Evolutionary conservation across 2,888 invertebrate genomes (phyloP), one percentile per base, ranked within the genome.

Genomic region (Tigriopus californicus): DNA sequence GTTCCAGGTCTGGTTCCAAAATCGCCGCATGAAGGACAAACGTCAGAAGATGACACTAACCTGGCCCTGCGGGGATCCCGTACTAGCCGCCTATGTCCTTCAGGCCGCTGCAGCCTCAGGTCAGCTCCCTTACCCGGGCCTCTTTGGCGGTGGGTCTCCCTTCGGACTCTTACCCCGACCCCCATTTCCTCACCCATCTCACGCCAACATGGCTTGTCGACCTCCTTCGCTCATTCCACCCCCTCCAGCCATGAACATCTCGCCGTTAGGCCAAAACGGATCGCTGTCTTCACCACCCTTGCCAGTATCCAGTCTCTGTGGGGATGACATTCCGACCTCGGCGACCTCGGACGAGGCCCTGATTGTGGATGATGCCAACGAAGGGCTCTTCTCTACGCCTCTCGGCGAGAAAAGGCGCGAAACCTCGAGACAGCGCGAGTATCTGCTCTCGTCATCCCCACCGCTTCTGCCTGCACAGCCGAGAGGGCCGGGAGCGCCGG

Each of bases 11-110:
- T 97, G 97, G 97, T 98, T 98, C 71, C 92, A 92, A 77, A 92
- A 92, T 71, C 78, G 92, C 41, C 77, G 92, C 58, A 92, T 92
- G 91, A 92, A 97, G 70, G 95, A 97, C 75, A 97, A 98, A 68
- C 79, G 97, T 0, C 95, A 97, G 69, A 77, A 91, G 15, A 83
- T 92, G 71, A 88, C 92, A 1, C 81, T 94, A 65, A 84, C 88
- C 0, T 95, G 95, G 94, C 94, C 94, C 0, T 90, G 91, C 72
- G 84, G 87, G 0, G 94, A 95, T 67, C 92, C 94, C 0, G 83
- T 89, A 0, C 81, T 95, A 66, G 91, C 92, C 5, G 92, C 92
- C 1, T 85, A 91, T 41, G 79, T 94, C 10, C 78, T 91, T 1
- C 91, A 92, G 68, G 91, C 92, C 0, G 87, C 88, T 0, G 68